Conservation (phyloP, 1,140 invertebrate species). For the Gyrodactylus bullatarudis region DNA sequence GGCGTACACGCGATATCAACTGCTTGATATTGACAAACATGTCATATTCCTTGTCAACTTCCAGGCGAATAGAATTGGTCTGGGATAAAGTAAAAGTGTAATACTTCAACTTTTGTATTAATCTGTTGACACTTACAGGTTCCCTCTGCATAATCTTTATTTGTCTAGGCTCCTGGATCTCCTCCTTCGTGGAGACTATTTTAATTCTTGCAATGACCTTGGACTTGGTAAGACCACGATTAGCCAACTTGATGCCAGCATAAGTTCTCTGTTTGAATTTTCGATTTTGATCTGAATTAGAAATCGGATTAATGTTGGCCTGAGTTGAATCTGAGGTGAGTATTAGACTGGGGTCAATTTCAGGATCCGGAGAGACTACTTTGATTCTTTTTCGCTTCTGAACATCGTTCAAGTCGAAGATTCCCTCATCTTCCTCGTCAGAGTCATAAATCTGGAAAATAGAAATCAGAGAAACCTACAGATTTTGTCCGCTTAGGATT, state of each 20-base stretch:
- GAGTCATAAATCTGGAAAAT: not conserved
- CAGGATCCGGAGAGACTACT: not conserved
- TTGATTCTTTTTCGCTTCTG: not conserved
- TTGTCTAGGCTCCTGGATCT: not conserved
- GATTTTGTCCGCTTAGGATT: not conserved
- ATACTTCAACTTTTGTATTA: too few species aligned
- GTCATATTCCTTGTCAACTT: not conserved
- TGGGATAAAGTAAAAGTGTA: too few species aligned
- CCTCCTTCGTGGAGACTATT: not conserved
- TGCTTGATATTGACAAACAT: not conserved
- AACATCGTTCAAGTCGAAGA: not conserved
- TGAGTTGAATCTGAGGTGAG: too few species aligned
- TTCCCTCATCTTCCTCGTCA: not conserved
- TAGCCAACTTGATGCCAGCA: not conserved
- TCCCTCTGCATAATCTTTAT: not conserved
- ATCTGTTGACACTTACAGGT: not conserved
- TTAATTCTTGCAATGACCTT: not conserved
- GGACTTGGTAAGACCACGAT: not conserved
- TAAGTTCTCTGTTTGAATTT: not conserved
- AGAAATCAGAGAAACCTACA: too few species aligned
- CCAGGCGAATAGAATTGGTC: not conserved
- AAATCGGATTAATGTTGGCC: not conserved
- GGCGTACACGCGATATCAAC: not conserved
- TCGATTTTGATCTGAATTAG: too few species aligned
- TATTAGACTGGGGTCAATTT: not conserved